A percentile compares a stretch with the other conserved stretches of the same genome.
Conservation (phyloP, 2,888 invertebrate genomes). For the Eilema caniola region DNA sequence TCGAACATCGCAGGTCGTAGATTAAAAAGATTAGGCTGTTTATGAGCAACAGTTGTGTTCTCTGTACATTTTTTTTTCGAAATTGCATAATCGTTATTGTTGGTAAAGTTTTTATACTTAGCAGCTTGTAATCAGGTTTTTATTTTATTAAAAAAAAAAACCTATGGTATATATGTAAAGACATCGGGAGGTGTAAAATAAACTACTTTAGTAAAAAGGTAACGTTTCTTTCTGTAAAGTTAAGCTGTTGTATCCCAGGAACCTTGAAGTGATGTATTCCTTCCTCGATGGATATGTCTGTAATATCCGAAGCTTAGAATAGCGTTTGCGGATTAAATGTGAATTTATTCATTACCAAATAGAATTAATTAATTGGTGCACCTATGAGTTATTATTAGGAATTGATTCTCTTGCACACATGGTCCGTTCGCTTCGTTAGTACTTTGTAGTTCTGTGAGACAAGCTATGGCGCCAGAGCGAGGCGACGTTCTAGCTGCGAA, state of each 20-base stretch:
- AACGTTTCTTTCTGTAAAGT: slow-evolving; percentile 71
- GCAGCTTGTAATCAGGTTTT: slow-evolving; percentile 83
- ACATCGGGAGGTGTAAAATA: slow-evolving; percentile 80
- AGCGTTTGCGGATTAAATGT: slow-evolving; percentile 67
- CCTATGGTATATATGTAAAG: slow-evolving; percentile 78
- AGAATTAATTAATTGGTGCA: slow-evolving; percentile 70
- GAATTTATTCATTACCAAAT: slow-evolving; percentile 68
- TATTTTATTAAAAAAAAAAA: slow-evolving; percentile 69
- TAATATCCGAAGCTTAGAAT: slow-evolving; percentile 62
- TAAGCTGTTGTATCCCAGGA: slow-evolving; percentile 59
- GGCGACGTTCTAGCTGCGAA: slow-evolving; percentile 26
- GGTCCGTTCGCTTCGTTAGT: slow-evolving; percentile 54
- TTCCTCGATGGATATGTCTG: slow-evolving; percentile 56
- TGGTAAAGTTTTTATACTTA: slow-evolving; percentile 81
- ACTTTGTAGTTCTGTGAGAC: slow-evolving; percentile 50
- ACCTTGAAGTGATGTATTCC: slow-evolving; percentile 60
- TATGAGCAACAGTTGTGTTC: slow-evolving; percentile 54
- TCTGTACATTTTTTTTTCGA: slow-evolving; percentile 69
- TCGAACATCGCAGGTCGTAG: slow-evolving; percentile 75
- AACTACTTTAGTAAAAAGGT: slow-evolving; percentile 77
- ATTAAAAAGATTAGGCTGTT: slow-evolving; percentile 63
- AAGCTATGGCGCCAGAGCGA: slow-evolving; percentile 46
- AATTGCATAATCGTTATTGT: slow-evolving; percentile 84
- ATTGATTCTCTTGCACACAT: slow-evolving; percentile 70
- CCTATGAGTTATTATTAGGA: slow-evolving; percentile 70